Percentiles rank a stretch among this genome's conserved stretches.
These are phyloP conservation scores for Clarias pachynema DNA, from an alignment of 2,797 vertebrate genomes.

Conservation along the genomic window DNA sequence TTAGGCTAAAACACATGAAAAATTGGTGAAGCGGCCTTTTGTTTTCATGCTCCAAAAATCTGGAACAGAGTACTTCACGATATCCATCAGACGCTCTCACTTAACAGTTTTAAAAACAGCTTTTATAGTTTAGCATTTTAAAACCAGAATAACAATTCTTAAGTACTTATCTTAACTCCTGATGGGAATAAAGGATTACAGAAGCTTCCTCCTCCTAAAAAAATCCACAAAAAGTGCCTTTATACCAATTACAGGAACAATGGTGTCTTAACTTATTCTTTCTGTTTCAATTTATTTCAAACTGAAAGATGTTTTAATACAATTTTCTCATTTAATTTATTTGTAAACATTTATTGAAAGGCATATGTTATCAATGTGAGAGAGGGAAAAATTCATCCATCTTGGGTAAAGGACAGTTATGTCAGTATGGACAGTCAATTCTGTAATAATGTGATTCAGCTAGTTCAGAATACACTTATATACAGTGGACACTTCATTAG, in stretches of 20 bases:
- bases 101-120: slow-evolving; percentile 18
- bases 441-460: too few relatives aligned
- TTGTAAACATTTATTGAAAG: not conserved
- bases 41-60: slow-evolving; percentile 33
- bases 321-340: not conserved
- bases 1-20: slow-evolving; percentile 32
- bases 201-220: not conserved
- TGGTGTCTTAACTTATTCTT: not conserved
- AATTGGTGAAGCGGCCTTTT: slow-evolving; percentile 25
- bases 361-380: too few relatives aligned
- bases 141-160: slow-evolving; percentile 25
- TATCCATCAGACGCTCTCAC: slow-evolving; percentile 16
- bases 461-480: too few relatives aligned
- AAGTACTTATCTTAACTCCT: not conserved
- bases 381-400: too few relatives aligned
- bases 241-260: not conserved
- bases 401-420: too few relatives aligned
- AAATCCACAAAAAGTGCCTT: not conserved
- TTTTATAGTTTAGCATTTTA: slow-evolving; percentile 24
- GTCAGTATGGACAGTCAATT: too few relatives aligned
- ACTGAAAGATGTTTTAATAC: not conserved
- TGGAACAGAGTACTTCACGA: slow-evolving; percentile 19
- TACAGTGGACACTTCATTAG: too few relatives aligned
- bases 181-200: slow-evolving; percentile 8
- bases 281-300: not conserved